Evolutionary conservation across 1,140 invertebrate genomes (phyloP).

Genomic region (Zaprionus camerounensis): DNA sequence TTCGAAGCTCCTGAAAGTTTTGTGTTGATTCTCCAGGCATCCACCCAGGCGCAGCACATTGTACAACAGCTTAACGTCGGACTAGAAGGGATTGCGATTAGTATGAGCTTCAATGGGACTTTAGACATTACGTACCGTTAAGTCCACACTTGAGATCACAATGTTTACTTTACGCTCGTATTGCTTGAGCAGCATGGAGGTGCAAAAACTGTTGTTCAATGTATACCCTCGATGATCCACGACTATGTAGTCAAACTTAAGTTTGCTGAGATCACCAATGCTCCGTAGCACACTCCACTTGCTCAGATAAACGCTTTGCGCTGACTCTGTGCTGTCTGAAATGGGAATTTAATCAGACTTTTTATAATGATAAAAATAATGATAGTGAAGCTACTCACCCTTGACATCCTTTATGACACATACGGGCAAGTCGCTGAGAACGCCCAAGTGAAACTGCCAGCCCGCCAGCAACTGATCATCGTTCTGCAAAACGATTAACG

Average conservation of each 20-base stretch:
- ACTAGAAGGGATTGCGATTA: constrained; percentile 42
- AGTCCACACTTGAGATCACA: constrained; percentile 78
- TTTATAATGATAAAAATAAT: background rate
- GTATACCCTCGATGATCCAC: constrained; percentile 75
- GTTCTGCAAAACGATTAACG: constrained; percentile 71
- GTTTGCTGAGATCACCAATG: constrained; percentile 73
- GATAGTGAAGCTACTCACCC: constrained; percentile 26
- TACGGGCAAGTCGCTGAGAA: constrained; percentile 64
- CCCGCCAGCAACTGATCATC: constrained; percentile 69
- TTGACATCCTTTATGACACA: constrained; percentile 59
- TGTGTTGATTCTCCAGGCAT: constrained; percentile 65
- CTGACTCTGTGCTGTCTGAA: constrained; percentile 63
- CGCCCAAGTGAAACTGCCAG: constrained; percentile 75
- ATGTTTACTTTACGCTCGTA: constrained; percentile 74
- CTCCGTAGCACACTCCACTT: constrained; percentile 73
- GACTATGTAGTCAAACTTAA: constrained; percentile 75
- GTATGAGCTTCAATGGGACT: background rate
- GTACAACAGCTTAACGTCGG: constrained; percentile 74
- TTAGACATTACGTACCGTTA: constrained; percentile 59
- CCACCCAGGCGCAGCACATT: constrained; percentile 72
- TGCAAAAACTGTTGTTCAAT: constrained; percentile 76
- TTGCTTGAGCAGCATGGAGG: constrained; percentile 75
- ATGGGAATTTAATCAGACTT: background rate
- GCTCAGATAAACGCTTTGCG: constrained; percentile 69
- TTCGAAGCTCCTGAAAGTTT: constrained; percentile 63